Percentiles rank a stretch among this genome's conserved stretches.
phyloP scores from a whole-genome alignment of 2,113 vertebrate species.

The Meleagris gallopavo region DNA sequence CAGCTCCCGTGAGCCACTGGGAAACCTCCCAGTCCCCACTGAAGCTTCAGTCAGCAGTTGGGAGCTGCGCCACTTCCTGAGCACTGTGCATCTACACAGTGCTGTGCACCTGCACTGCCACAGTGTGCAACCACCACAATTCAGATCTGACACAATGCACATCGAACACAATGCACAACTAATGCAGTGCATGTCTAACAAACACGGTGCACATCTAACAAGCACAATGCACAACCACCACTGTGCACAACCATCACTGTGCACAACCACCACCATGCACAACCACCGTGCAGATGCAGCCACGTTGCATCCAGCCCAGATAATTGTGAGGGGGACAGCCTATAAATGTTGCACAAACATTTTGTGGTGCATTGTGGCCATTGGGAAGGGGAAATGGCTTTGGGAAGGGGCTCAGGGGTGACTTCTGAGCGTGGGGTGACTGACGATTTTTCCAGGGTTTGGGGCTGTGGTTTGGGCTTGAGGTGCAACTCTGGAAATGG shows the following conservation, averaged over 20 bases:
- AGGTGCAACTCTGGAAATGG: no score
- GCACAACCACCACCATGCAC: no score
- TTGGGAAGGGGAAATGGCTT: not conserved
- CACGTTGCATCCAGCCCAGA: not conserved
- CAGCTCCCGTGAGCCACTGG: not conserved
- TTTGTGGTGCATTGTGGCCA: no score
- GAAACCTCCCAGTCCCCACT: not conserved
- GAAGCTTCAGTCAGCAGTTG: no score
- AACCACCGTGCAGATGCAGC: not conserved
- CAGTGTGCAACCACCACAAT: not conserved
- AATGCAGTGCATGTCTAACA: no score
- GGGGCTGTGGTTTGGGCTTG: no score
- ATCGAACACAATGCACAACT: rapidly evolving
- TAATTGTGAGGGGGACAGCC: no score
- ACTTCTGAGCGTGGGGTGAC: not conserved
- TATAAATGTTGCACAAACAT: no score
- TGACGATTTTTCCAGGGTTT: not conserved
- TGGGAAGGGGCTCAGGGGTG: rapidly evolving
- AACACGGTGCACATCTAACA: not conserved
- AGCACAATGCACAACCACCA: no score
- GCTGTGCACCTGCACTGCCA: rapidly evolving
- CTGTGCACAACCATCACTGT: not conserved
- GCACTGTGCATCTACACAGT: no score
- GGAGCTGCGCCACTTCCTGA: no score
- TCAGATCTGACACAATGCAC: rapidly evolving